Evolutionary conservation across 2,888 invertebrate species (phyloP), one percentile per base, ranked within the genome.

Genomic region (Noctua comes): DNA sequence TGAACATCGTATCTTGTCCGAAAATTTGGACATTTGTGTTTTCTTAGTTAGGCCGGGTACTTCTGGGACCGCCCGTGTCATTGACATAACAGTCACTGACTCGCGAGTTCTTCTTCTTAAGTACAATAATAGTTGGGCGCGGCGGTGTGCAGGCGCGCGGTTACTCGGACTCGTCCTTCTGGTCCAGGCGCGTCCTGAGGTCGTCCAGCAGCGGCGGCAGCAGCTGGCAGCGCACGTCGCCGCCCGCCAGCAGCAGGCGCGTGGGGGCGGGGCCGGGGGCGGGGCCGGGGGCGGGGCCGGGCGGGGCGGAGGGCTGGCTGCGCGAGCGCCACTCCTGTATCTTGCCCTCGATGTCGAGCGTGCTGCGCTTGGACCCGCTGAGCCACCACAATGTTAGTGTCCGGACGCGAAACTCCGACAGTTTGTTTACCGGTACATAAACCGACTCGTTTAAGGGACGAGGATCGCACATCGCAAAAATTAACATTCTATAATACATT

Each of bases 281-380:
- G 75, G 48, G 36, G 36, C 36, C 46, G 69, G 72, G 77, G 64
- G 68, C 51, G 80, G 36, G 43, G 71, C 40, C 73, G 75, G 77
- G 90, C 90, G 88, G 74, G 88, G 48, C 57, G 40, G 71, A 40
- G 74, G 65, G 66, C 43, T 77, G 77, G 43, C 90, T 90, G 76
- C 95, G 93, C 76, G 91, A 92, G 89, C 96, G 94, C 96, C 96
- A 96, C 94, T 95, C 95, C 83, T 95, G 96, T 81, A 96, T 95
- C 95, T 96, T 96, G 88, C 96, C 96, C 93, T 97, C 96, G 95
- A 97, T 95, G 95, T 97, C 96, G 86, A 97, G 95, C 89, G 96
- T 97, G 93, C 95, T 96, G 90, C 96, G 96, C 92, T 96, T 96
- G 83, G 96, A 96, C 65, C 95, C 96, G 90, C 96, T 96, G 90